A percentile compares a stretch with the other conserved stretches of the same genome.
These are phyloP conservation scores for Procambarus virginalis DNA, from an alignment of 1,140 invertebrate genomes.

Conservation along the genomic window DNA sequence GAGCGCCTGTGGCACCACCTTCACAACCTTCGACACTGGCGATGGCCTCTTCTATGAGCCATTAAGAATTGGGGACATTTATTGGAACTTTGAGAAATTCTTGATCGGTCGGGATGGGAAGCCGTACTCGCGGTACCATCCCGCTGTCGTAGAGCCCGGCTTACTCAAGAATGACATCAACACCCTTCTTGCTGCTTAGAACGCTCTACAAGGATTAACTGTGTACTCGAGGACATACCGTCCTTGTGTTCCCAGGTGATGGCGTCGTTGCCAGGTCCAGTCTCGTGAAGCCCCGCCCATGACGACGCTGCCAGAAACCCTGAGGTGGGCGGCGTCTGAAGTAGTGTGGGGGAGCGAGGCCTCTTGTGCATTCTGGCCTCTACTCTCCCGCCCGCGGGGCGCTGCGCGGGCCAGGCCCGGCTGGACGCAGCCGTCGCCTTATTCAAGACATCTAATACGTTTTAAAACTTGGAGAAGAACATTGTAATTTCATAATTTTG, in stretches of 20 bases:
- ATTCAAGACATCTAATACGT: too few species aligned
- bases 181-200: conserved; percentile 43
- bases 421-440: background rate
- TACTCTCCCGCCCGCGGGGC: conserved; percentile 9
- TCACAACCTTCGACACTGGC: conserved; percentile 60
- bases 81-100: conserved; percentile 81
- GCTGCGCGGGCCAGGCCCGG: background rate
- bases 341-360: background rate
- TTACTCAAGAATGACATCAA: conserved; percentile 72
- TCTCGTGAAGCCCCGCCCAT: conserved; percentile 21
- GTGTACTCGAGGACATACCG: background rate
- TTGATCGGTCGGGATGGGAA: conserved; percentile 76
- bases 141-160: conserved; percentile 71
- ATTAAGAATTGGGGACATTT: conserved; percentile 76
- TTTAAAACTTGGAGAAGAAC: too few species aligned
- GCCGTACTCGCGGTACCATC: conserved; percentile 71
- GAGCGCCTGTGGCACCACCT: conserved; percentile 55
- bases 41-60: conserved; percentile 74
- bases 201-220: background rate
- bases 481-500: too few species aligned
- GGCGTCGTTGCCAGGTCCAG: background rate
- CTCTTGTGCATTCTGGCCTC: conserved; percentile 47
- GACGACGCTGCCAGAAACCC: conserved; percentile 56
- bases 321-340: conserved; percentile 35
- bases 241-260: background rate